These are phyloP conservation scores for Grus americana DNA, from an alignment of 2,113 vertebrate species.

Conservation along the genomic window DNA sequence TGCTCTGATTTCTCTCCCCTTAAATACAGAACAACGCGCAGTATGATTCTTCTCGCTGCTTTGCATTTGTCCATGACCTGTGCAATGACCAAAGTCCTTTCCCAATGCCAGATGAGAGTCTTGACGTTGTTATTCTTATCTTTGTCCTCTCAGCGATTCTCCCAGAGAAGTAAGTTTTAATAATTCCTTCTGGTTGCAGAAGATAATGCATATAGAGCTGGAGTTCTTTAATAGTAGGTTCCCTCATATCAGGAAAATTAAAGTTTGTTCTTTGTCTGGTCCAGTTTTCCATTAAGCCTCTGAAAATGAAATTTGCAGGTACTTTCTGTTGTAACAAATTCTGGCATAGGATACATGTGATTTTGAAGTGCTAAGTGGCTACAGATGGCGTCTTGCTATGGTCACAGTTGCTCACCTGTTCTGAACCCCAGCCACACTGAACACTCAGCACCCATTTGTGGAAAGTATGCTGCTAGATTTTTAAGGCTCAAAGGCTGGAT, in stretches of 20 bases:
- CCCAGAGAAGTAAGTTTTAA: constrained; percentile 87
- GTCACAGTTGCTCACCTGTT: background rate
- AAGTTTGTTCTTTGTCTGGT: background rate
- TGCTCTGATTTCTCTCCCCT: background rate
- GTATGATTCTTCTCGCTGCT: constrained; percentile 87
- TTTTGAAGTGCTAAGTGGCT: background rate
- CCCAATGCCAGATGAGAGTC: constrained; percentile 83
- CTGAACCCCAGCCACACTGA: background rate
- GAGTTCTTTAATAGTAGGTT: background rate
- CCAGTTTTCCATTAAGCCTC: background rate
- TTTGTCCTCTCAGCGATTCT: constrained; percentile 95
- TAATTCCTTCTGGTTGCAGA: background rate
- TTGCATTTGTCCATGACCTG: constrained; percentile 91
- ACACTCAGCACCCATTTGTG: background rate
- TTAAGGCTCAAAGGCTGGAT: background rate
- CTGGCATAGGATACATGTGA: background rate
- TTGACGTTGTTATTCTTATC: constrained; percentile 91
- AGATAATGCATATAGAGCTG: background rate
- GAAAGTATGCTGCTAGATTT: background rate
- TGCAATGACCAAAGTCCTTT: constrained; percentile 81
- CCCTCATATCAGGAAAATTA: background rate
- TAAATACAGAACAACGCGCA: constrained; percentile 81
- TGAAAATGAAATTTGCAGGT: background rate
- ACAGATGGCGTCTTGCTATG: background rate
- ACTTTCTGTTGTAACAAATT: background rate